Evolutionary conservation across 2,797 vertebrate genomes (phyloP).

Genomic region (Gymnocypris eckloni): DNA sequence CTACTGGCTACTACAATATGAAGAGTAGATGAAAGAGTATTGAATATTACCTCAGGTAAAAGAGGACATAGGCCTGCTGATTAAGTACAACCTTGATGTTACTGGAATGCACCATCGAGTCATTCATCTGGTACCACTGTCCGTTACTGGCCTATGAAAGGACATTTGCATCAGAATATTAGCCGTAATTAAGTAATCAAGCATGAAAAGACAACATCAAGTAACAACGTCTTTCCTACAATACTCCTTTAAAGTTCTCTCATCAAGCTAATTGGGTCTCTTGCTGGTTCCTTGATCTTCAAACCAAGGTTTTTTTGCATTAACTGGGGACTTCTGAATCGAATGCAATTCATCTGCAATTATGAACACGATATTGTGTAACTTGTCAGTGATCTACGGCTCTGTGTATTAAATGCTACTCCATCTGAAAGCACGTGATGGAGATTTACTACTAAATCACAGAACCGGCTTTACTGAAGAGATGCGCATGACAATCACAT

Average conservation of each 20-base stretch:
- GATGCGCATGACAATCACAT: too few relatives aligned
- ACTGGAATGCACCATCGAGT: slow-evolving; percentile 90
- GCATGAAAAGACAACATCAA: background rate
- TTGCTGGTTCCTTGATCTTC: background rate
- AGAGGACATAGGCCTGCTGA: slow-evolving; percentile 97
- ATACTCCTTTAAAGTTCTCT: background rate
- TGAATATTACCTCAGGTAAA: slow-evolving; percentile 90
- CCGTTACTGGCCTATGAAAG: slow-evolving; percentile 88
- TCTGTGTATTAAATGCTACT: too few relatives aligned
- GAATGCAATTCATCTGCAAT: too few relatives aligned
- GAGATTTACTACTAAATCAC: too few relatives aligned
- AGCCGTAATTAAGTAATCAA: background rate
- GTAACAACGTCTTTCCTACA: background rate
- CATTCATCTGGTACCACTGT: slow-evolving; percentile 98
- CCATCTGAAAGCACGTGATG: too few relatives aligned
- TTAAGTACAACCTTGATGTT: slow-evolving; percentile 97
- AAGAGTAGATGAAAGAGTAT: background rate
- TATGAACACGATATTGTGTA: too few relatives aligned
- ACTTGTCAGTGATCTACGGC: too few relatives aligned
- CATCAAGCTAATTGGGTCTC: background rate
- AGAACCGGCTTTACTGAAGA: too few relatives aligned
- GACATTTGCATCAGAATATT: background rate
- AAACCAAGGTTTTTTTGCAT: background rate
- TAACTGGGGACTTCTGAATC: background rate
- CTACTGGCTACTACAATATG: background rate